Evolutionary conservation across 2,113 vertebrate genomes (phyloP).

Genomic region (Callocephalon fimbriatum): DNA sequence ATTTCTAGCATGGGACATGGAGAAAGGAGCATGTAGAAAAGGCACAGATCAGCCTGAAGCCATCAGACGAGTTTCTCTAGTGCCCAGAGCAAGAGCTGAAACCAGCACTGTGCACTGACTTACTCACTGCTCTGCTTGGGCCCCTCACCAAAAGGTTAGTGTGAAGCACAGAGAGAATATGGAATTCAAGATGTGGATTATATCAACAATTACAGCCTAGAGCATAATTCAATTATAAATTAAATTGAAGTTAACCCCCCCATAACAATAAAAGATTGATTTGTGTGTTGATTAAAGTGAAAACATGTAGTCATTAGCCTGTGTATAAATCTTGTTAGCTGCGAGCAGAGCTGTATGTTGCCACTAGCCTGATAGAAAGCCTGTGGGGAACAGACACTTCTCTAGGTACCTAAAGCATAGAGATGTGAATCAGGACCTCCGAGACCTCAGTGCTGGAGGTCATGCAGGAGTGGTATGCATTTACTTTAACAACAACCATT

Average conservation of each 20-base stretch:
- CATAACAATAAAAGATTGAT: constrained; percentile 69
- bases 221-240: constrained; percentile 75
- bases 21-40: neutral
- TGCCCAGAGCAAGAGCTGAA: neutral
- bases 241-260: constrained; percentile 34
- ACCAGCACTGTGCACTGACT: neutral
- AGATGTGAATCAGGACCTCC: neutral
- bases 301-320: constrained; percentile 73
- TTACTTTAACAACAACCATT: neutral
- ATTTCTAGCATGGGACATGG: neutral
- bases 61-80: neutral
- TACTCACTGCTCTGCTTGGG: neutral
- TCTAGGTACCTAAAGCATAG: neutral
- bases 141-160: neutral
- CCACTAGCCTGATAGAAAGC: constrained; percentile 57
- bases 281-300: constrained; percentile 69
- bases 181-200: constrained; percentile 50
- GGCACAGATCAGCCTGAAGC: neutral
- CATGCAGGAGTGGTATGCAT: neutral
- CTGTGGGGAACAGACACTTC: neutral
- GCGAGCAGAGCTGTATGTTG: neutral
- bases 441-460: neutral
- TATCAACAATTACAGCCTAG: constrained; percentile 62
- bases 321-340: constrained; percentile 73
- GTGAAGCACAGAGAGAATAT: neutral